Percentiles rank a stretch among this genome's conserved stretches.
Evolutionary conservation across 2,888 invertebrate species (phyloP).

Genomic region (Dione juno): DNA sequence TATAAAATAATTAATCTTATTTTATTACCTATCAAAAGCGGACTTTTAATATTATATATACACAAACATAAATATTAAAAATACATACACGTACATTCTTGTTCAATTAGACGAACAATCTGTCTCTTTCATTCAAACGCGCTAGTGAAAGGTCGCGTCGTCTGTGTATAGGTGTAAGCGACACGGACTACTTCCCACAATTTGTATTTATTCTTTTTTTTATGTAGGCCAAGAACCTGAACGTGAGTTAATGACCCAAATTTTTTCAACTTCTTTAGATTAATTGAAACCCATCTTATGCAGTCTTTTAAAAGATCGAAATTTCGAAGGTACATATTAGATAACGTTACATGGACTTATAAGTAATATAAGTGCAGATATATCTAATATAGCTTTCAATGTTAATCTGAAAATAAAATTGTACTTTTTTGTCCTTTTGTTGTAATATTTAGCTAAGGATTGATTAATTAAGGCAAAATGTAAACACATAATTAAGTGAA

Average conservation of each 20-base stretch:
- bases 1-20: background rate
- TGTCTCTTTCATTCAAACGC: slow-evolving; percentile 62
- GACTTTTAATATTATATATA: background rate
- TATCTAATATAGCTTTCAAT: background rate
- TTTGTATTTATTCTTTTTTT: slow-evolving; percentile 59
- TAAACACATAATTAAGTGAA: background rate
- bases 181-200: slow-evolving; percentile 74
- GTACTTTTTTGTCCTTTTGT: background rate
- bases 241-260: slow-evolving; percentile 56
- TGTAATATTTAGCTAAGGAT: background rate
- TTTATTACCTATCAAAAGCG: background rate
- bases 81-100: slow-evolving; percentile 41
- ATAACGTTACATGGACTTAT: background rate
- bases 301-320: background rate
- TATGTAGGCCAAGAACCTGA: slow-evolving; percentile 68
- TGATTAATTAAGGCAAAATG: background rate
- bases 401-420: background rate
- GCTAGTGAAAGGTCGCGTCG: slow-evolving; percentile 66
- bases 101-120: slow-evolving; percentile 44
- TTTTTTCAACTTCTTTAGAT: slow-evolving; percentile 36
- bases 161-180: slow-evolving; percentile 53
- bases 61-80: background rate
- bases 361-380: background rate
- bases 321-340: background rate
- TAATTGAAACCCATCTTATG: slow-evolving; percentile 4